These are phyloP conservation scores for Leucosticte australis DNA, from an alignment of 2,113 vertebrate genomes.

Conservation along the genomic window DNA sequence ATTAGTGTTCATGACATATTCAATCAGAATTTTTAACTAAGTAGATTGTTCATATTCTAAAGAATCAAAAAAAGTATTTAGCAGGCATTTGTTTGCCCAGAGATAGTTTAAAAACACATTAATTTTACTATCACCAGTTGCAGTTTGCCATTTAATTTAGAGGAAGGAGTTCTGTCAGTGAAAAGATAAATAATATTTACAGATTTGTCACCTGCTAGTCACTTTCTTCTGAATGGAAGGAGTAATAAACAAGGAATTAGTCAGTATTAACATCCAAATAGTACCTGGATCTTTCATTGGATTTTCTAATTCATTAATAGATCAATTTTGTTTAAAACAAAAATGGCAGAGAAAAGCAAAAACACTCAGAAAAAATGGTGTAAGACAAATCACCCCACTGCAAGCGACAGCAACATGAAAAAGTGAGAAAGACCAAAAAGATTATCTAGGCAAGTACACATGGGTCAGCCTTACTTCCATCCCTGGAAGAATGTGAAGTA, in stretches of 20 bases:
- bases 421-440: background rate
- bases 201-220: background rate
- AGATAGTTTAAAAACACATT: background rate
- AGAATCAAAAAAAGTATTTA: background rate
- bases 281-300: background rate
- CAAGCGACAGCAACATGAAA: background rate
- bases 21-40: background rate
- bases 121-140: background rate
- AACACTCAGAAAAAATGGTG: background rate
- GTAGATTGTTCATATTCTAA: background rate
- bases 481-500: background rate
- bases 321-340: background rate
- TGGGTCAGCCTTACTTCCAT: background rate
- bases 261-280: background rate
- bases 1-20: background rate
- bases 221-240: background rate
- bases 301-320: background rate
- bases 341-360: background rate
- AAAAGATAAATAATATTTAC: background rate
- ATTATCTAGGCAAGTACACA: background rate
- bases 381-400: background rate
- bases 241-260: background rate
- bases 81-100: background rate
- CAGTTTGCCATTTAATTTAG: background rate
- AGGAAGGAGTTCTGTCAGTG: background rate